phyloP scores from a whole-genome alignment of 1,140 invertebrate species.

The Grapholita molesta region DNA sequence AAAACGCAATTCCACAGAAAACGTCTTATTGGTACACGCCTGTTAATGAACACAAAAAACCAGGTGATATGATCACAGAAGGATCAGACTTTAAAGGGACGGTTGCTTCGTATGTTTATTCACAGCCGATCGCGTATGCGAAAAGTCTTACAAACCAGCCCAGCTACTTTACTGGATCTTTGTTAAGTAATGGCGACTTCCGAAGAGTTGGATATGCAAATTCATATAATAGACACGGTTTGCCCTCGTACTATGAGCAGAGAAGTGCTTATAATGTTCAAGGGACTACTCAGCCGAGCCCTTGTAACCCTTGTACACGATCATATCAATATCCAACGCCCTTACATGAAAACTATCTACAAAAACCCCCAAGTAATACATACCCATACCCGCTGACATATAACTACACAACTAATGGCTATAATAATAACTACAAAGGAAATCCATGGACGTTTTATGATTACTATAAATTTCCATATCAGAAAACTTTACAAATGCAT shows the following conservation, averaged over 20 bases:
- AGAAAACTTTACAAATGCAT: neutral
- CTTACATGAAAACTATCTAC: neutral
- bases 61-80: neutral
- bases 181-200: slow-evolving; percentile 29
- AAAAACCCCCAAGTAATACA: slow-evolving; percentile 19
- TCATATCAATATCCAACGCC: neutral
- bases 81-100: neutral
- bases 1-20: slow-evolving; percentile 19
- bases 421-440: slow-evolving; percentile 37
- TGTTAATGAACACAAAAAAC: slow-evolving; percentile 23
- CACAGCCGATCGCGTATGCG: neutral
- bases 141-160: neutral
- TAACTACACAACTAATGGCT: slow-evolving; percentile 36
- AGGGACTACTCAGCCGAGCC: neutral
- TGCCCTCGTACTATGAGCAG: slow-evolving; percentile 35
- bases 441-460: slow-evolving; percentile 42
- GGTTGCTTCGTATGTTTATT: neutral
- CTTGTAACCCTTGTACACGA: neutral
- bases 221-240: slow-evolving; percentile 50
- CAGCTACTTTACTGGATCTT: slow-evolving; percentile 32
- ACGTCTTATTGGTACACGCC: slow-evolving; percentile 58
- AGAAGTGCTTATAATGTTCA: slow-evolving; percentile 7
- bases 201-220: slow-evolving; percentile 54
- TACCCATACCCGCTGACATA: slow-evolving; percentile 50
- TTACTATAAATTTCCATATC: slow-evolving; percentile 23